Percentiles rank a stretch among this genome's conserved stretches.
These are phyloP conservation scores for Esox niger DNA, from an alignment of 2,113 vertebrate species.

Conservation along the genomic window DNA sequence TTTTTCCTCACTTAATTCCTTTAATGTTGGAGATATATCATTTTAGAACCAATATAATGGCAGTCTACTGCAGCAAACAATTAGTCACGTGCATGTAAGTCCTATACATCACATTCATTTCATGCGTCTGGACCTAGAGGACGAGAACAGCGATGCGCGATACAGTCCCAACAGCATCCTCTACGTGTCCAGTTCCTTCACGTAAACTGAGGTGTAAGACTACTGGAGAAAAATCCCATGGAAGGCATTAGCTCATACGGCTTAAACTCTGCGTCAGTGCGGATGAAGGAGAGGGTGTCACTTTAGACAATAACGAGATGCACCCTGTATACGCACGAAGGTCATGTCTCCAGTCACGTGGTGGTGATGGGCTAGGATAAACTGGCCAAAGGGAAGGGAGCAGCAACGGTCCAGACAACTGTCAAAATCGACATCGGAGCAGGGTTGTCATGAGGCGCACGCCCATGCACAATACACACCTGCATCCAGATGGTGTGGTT, in stretches of 20 bases:
- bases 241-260: conserved; percentile 45
- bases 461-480: no score
- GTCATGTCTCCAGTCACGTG: conserved; percentile 27
- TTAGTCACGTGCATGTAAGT: conserved; percentile 72
- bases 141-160: conserved; percentile 4
- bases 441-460: neutral
- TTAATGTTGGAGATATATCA: conserved; percentile 71
- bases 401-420: neutral
- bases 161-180: conserved; percentile 5
- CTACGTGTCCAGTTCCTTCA: conserved; percentile 22
- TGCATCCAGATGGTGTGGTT: no score
- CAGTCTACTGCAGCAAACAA: conserved; percentile 77
- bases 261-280: conserved; percentile 44
- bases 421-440: conserved; percentile 10
- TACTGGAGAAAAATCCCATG: conserved; percentile 33
- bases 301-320: neutral
- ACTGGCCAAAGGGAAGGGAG: conserved; percentile 32
- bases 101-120: conserved; percentile 72
- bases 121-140: conserved; percentile 68
- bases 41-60: conserved; percentile 68
- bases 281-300: conserved; percentile 23
- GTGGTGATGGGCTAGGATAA: conserved; percentile 26
- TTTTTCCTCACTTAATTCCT: conserved; percentile 60
- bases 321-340: conserved; percentile 19
- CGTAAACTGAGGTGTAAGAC: conserved; percentile 23